Percentiles rank a stretch among this genome's conserved stretches.
phyloP scores from a whole-genome alignment of 2,113 vertebrate genomes.

The Monarcha castaneiventris region DNA sequence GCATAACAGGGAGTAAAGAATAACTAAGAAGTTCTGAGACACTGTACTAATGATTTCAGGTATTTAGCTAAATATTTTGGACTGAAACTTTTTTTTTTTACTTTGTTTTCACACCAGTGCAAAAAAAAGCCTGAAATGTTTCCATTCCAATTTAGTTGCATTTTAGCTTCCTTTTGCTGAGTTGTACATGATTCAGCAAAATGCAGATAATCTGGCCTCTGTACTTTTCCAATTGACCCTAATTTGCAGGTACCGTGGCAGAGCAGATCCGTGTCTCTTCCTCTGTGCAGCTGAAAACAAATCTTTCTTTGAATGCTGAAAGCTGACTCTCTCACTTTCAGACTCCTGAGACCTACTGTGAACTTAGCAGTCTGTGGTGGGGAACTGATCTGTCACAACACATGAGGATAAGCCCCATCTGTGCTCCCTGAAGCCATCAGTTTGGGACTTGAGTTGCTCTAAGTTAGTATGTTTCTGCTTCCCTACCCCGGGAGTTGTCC shows the following conservation, averaged over 20 bases:
- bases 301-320: neutral
- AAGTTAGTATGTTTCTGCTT: neutral
- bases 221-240: neutral
- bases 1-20: neutral
- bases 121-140: neutral
- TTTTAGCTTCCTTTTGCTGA: neutral
- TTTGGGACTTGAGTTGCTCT: neutral
- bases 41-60: neutral
- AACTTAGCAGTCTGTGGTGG: constrained; percentile 23
- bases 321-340: constrained; percentile 5
- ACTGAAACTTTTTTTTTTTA: neutral
- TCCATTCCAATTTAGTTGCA: neutral
- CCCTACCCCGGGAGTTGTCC: neutral
- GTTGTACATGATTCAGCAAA: constrained; percentile 17
- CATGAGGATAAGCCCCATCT: constrained; percentile 2
- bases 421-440: neutral
- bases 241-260: neutral
- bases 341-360: constrained; percentile 29
- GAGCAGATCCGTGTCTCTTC: neutral
- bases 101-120: neutral
- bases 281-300: neutral
- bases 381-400: constrained; percentile 35
- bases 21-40: neutral
- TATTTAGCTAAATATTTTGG: neutral
- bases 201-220: neutral